phyloP scores from a whole-genome alignment of 2,888 invertebrate species.

The Tetranychus piercei region DNA sequence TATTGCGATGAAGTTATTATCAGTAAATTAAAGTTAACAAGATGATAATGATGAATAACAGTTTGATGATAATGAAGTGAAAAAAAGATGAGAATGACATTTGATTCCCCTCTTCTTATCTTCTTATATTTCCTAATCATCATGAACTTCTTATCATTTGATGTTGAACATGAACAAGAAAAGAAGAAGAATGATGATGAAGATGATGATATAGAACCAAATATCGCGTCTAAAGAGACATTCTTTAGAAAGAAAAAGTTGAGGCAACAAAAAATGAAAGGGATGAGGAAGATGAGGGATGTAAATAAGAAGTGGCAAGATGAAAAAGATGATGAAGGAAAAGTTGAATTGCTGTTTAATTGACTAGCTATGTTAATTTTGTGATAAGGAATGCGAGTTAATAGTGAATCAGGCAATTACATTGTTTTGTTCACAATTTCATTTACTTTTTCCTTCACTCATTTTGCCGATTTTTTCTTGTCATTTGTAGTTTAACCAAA shows the following conservation, averaged over 20 bases:
- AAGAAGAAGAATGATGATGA: neutral
- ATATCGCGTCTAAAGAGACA: neutral
- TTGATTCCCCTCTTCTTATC: too few relatives aligned
- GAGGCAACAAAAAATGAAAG: neutral
- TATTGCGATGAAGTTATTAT: neutral
- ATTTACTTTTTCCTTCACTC: neutral
- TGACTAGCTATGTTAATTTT: neutral
- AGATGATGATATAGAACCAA: neutral
- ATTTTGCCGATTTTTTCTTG: neutral
- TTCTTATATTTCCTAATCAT: too few relatives aligned
- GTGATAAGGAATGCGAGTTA: neutral
- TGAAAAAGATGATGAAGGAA: neutral
- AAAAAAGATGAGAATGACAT: neutral
- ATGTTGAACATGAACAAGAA: neutral
- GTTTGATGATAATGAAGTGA: neutral
- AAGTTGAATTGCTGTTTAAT: neutral
- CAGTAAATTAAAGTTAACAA: neutral
- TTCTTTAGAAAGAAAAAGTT: neutral
- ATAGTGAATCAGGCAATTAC: neutral
- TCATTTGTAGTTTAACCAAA: neutral
- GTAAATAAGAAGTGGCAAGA: neutral
- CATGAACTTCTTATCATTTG: too few relatives aligned
- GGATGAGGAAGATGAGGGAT: neutral
- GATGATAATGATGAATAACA: neutral
- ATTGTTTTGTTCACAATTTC: neutral